Conservation (phyloP, 2,888 invertebrate genomes). For the Dioctria rufipes region DNA sequence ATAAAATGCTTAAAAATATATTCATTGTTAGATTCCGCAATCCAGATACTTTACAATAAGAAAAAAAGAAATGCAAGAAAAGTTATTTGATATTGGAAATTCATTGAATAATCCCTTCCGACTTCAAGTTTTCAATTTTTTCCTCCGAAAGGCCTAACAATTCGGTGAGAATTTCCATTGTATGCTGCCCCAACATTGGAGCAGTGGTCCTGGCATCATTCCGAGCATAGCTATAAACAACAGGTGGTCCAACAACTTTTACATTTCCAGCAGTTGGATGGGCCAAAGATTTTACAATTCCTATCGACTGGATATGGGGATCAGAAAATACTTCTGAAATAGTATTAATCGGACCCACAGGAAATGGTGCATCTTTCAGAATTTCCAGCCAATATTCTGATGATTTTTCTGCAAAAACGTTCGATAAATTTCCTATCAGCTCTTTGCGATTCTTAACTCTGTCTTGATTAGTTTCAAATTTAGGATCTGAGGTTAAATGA, state of each 20-base stretch:
- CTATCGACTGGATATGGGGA: conserved; percentile 84
- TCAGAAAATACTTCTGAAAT: conserved; percentile 90
- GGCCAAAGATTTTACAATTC: conserved; percentile 80
- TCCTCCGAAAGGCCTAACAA: conserved; percentile 77
- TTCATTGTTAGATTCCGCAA: no score
- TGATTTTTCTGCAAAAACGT: conserved; percentile 76
- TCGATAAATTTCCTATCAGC: conserved; percentile 77
- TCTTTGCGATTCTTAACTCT: conserved; percentile 84
- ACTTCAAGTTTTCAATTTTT: conserved; percentile 72
- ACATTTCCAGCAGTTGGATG: conserved; percentile 82
- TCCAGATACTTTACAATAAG: no score
- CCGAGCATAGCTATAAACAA: conserved; percentile 81
- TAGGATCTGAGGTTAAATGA: conserved; percentile 76
- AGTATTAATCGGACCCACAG: conserved; percentile 91
- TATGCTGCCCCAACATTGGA: conserved; percentile 91
- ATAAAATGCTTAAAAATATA: no score
- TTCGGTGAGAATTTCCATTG: conserved; percentile 80
- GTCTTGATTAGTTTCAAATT: conserved; percentile 80
- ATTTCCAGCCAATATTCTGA: conserved; percentile 82
- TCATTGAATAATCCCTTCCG: conserved; percentile 65
- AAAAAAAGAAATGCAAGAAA: background rate
- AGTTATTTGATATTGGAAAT: background rate
- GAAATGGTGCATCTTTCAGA: conserved; percentile 84
- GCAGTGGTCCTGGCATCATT: conserved; percentile 83
- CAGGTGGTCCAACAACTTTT: conserved; percentile 89